These are phyloP conservation scores for Melanaphis sacchari DNA, from an alignment of 1,140 invertebrate species.

Conservation along the genomic window DNA sequence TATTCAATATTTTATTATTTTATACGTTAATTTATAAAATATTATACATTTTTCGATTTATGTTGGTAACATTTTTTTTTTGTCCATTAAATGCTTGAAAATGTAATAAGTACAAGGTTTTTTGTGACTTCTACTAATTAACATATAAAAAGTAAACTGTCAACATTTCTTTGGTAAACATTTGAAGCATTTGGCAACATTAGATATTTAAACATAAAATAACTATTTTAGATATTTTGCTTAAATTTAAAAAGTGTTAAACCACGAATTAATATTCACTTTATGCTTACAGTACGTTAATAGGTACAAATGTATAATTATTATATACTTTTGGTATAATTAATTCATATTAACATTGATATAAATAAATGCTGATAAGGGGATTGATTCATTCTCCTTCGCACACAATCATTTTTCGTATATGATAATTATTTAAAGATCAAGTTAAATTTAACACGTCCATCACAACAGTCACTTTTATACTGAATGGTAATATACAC, in stretches of 20 bases:
- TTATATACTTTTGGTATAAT: background rate
- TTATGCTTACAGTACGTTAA: too few species aligned
- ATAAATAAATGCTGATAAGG: background rate
- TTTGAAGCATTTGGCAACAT: too few species aligned
- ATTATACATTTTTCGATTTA: background rate
- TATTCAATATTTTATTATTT: background rate
- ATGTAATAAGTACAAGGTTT: background rate
- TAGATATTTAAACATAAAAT: background rate
- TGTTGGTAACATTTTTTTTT: background rate
- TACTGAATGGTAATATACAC: background rate
- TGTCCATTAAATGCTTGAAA: background rate
- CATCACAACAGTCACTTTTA: background rate
- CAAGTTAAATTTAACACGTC: background rate
- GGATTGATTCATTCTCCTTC: background rate
- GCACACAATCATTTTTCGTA: background rate
- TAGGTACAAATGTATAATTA: too few species aligned
- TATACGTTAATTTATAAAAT: too few species aligned
- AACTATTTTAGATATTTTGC: background rate
- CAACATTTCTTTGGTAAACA: background rate
- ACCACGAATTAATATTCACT: background rate
- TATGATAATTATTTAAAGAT: background rate
- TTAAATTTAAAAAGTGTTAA: background rate
- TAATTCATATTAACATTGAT: too few species aligned
- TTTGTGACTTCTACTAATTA: background rate
- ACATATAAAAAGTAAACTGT: background rate